These are phyloP conservation scores for Microvelia longipes DNA, from an alignment of 1,140 invertebrate species.

Conservation along the genomic window DNA sequence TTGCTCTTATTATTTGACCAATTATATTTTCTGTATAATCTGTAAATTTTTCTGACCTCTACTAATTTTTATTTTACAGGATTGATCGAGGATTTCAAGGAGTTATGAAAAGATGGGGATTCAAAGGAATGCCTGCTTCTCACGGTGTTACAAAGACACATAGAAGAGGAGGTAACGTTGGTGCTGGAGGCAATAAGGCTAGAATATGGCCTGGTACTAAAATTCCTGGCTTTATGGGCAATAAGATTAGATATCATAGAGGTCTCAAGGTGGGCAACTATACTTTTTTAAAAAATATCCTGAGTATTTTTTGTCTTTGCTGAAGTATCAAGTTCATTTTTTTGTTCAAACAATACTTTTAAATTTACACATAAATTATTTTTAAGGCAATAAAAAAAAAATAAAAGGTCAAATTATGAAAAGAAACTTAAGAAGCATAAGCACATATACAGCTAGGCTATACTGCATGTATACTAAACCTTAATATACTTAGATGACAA, in stretches of 20 bases:
- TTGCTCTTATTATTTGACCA: no score
- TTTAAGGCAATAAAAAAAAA: background rate
- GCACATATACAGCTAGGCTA: no score
- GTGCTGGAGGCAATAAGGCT: conserved; percentile 62
- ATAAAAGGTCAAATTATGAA: background rate
- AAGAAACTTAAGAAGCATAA: no score
- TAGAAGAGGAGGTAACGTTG: conserved; percentile 78
- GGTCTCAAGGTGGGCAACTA: conserved; percentile 47
- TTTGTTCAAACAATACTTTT: no score
- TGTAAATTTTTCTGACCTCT: no score
- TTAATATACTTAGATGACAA: no score
- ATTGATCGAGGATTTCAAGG: conserved; percentile 95
- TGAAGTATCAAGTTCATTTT: no score
- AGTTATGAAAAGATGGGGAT: conserved; percentile 90
- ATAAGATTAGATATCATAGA: conserved; percentile 43
- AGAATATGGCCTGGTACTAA: conserved; percentile 89
- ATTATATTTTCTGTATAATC: no score
- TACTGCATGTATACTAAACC: no score
- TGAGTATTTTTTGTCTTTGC: no score
- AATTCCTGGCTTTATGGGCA: conserved; percentile 95
- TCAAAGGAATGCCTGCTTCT: conserved; percentile 79
- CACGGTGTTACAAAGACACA: conserved; percentile 94
- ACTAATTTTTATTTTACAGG: no score
- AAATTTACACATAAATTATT: no score
- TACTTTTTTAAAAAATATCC: background rate